Base-by-base conservation (phyloP, 2,888 invertebrate species). In the Agonopterix arenella region DNA sequence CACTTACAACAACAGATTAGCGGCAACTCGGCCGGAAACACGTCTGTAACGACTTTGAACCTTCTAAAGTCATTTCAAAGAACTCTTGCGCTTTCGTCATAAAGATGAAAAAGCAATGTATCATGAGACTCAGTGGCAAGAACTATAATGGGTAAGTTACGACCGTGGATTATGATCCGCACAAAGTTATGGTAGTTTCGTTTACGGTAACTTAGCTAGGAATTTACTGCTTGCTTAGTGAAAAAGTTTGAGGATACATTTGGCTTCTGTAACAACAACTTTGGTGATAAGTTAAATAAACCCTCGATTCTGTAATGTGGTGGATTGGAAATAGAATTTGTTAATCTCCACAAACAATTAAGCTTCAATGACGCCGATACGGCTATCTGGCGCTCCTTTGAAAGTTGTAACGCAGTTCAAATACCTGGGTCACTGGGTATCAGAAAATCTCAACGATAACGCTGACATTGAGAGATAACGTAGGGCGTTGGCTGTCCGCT, bases 151-250 rank as follows among this genome's bases (percentile, higher is more conserved):
- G 28, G 44, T 56, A 61, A 58, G 53, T 60, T 54, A 63, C 53
- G 49, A 53, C 56, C 53, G 49, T 49, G 57, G 56, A 59, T 66
- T 61, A 63, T 60, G 64, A 62, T 11, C 11, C 43, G 48, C 52
- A 52, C 50, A 50, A 58, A 66, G 58, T 59, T 58, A 58, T 61
- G 57, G 60, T 54, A 54, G 54, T 59, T 53, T 40, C 49, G 54
- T 58, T 60, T 60, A 57, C 48, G 53, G 48, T 49, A 48, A 56
- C 54, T 57, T 44, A 49, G 44, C 47, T 46, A 49, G 36, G 11
- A 54, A 65, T 60, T 61, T 65, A 64, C 56, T 44, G 52, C 46
- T 46, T 48, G 57, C 38, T 51, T 48, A 46, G 40, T 40, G 40
- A 40, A 40, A 40, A 40, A 40, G 40, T 40, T 40, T 3, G 40